These are phyloP conservation scores for Sigmodon hispidus DNA, from an alignment of 2,113 vertebrate species.

Conservation along the genomic window DNA sequence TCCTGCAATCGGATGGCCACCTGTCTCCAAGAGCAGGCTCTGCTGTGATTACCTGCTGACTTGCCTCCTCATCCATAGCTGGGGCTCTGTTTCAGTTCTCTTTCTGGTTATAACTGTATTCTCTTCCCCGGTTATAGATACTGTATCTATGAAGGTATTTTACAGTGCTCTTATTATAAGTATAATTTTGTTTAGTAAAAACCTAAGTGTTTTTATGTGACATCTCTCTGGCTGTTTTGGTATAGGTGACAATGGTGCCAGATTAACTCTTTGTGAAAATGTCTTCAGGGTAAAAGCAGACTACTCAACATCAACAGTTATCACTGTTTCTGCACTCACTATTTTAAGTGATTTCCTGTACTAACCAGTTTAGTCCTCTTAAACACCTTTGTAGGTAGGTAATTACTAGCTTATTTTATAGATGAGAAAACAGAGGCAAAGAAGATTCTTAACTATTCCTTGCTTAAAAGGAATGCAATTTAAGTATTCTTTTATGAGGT, in stretches of 20 bases:
- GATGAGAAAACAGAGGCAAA: not conserved
- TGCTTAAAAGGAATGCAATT: not conserved
- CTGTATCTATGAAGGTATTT: not conserved
- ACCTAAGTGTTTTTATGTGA: not conserved
- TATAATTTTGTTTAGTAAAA: not conserved
- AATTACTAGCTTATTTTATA: not conserved
- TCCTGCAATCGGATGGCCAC: not conserved
- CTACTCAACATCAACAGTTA: not conserved
- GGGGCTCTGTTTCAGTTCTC: not conserved
- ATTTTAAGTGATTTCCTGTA: not conserved
- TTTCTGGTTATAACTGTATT: not conserved
- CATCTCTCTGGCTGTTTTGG: not conserved
- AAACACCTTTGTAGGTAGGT: not conserved
- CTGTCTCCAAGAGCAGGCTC: not conserved
- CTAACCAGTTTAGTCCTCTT: not conserved
- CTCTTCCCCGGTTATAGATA: not conserved
- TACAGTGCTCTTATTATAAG: not conserved
- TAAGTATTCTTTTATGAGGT: not conserved
- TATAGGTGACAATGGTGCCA: not conserved
- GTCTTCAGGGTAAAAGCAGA: not conserved
- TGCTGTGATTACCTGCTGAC: not conserved
- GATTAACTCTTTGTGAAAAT: not conserved
- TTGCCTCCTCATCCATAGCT: not conserved
- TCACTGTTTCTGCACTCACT: not conserved
- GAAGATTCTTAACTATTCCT: not conserved